Percentiles rank a stretch among this genome's conserved stretches.
Evolutionary conservation across 2,113 vertebrate genomes (phyloP).

Genomic region (Pseudorasbora parva): DNA sequence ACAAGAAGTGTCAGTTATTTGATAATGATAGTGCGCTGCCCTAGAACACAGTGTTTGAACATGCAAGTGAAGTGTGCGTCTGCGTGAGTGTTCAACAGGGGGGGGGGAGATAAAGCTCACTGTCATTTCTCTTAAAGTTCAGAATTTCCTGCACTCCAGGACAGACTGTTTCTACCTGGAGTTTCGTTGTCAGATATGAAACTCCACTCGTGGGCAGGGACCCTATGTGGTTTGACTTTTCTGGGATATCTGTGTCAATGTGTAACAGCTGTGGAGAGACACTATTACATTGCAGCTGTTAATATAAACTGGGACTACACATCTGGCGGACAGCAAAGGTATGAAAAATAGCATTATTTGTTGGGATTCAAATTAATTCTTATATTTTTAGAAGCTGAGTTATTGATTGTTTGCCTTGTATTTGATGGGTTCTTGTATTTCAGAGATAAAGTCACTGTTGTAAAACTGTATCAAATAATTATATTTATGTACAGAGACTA

Average conservation of each 20-base stretch:
- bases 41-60: conserved; percentile 64
- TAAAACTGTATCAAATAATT: background rate
- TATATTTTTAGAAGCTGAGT: background rate
- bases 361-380: background rate
- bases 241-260: conserved; percentile 60
- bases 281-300: conserved; percentile 77
- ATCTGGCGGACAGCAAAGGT: conserved; percentile 52
- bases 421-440: background rate
- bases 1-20: conserved; percentile 1
- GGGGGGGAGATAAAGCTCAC: conserved; percentile 63
- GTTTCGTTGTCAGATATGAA: conserved; percentile 67
- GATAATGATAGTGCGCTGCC: conserved; percentile 64
- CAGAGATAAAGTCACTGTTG: background rate
- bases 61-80: conserved; percentile 31
- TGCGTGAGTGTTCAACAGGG: conserved; percentile 50
- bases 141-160: conserved; percentile 54
- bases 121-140: conserved; percentile 53
- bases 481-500: background rate
- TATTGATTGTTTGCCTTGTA: background rate
- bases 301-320: conserved; percentile 77
- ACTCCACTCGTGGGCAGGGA: conserved; percentile 55
- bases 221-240: conserved; percentile 49
- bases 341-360: conserved; percentile 24
- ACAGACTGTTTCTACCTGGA: conserved; percentile 45
- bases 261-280: conserved; percentile 64